phyloP scores from a whole-genome alignment of 2,113 vertebrate genomes.

The Platycercus adscitus region DNA sequence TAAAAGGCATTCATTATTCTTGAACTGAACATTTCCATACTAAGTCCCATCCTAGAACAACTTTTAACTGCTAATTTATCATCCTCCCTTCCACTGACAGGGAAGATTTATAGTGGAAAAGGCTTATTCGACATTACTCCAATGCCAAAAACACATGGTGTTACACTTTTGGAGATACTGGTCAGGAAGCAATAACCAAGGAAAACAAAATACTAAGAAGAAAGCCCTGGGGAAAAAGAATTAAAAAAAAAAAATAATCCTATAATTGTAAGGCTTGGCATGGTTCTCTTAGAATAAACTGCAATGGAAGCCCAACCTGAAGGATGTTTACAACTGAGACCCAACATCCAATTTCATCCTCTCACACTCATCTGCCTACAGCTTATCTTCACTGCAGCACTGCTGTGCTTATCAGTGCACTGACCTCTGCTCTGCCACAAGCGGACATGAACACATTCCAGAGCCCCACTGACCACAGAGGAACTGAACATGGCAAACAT shows the following conservation, averaged over 20 bases:
- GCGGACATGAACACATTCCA: neutral
- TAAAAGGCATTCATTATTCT: constrained; percentile 32
- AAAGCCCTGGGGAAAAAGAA: neutral
- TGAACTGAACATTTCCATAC: constrained; percentile 32
- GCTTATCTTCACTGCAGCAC: neutral
- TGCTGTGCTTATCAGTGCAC: neutral
- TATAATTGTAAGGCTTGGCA: neutral
- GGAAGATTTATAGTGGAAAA: constrained; percentile 63
- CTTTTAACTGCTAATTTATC: constrained; percentile 63
- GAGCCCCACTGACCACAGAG: neutral
- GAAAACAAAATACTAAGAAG: constrained; percentile 1
- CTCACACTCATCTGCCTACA: neutral
- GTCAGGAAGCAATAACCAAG: constrained; percentile 13
- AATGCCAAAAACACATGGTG: constrained; percentile 39
- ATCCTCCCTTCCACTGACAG: constrained; percentile 14
- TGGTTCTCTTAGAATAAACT: neutral
- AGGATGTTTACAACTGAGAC: neutral
- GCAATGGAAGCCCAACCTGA: neutral
- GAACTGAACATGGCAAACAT: neutral
- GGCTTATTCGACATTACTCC: neutral
- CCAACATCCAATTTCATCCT: neutral
- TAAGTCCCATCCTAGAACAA: constrained; percentile 37
- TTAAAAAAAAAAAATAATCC: neutral
- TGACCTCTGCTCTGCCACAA: neutral
- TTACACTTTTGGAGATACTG: neutral